Evolutionary conservation across 2,113 vertebrate species (phyloP).

Genomic region (Cromileptes altivelis): DNA sequence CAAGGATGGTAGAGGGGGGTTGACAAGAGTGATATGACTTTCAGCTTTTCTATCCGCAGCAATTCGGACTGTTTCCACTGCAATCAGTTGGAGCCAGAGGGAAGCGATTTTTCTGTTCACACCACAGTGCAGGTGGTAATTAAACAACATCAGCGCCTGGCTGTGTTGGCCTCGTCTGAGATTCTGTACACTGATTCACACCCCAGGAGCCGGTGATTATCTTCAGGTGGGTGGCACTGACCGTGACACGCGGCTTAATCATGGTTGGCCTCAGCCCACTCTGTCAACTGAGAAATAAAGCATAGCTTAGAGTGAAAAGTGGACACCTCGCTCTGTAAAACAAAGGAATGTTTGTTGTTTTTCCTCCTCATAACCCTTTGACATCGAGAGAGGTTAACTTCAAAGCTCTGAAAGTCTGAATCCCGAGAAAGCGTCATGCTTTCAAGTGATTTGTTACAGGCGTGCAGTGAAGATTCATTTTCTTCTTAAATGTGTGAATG

Average conservation of each 20-base stretch:
- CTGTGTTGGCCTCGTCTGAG: slow-evolving; percentile 34
- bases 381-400: not conserved
- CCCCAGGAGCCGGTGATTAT: slow-evolving; percentile 47
- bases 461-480: not conserved
- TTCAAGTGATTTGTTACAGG: not conserved
- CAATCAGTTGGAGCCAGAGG: slow-evolving; percentile 36
- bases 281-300: slow-evolving; percentile 25
- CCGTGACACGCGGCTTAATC: slow-evolving; percentile 51
- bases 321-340: slow-evolving; percentile 43
- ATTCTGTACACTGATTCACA: slow-evolving; percentile 53
- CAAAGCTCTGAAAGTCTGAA: not conserved
- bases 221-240: slow-evolving; percentile 58
- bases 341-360: slow-evolving; percentile 7
- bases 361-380: not conserved
- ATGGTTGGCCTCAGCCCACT: slow-evolving; percentile 27
- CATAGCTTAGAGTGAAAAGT: slow-evolving; percentile 40
- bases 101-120: slow-evolving; percentile 53
- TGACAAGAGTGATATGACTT: slow-evolving; percentile 16
- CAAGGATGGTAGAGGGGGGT: not conserved
- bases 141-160: slow-evolving; percentile 63
- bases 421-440: not conserved
- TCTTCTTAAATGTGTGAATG: slow-evolving; percentile 21
- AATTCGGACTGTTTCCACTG: slow-evolving; percentile 24
- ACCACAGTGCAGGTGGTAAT: slow-evolving; percentile 67
- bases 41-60: not conserved